Evolutionary conservation across 2,113 vertebrate genomes (phyloP).

Genomic region (Propithecus coquereli): DNA sequence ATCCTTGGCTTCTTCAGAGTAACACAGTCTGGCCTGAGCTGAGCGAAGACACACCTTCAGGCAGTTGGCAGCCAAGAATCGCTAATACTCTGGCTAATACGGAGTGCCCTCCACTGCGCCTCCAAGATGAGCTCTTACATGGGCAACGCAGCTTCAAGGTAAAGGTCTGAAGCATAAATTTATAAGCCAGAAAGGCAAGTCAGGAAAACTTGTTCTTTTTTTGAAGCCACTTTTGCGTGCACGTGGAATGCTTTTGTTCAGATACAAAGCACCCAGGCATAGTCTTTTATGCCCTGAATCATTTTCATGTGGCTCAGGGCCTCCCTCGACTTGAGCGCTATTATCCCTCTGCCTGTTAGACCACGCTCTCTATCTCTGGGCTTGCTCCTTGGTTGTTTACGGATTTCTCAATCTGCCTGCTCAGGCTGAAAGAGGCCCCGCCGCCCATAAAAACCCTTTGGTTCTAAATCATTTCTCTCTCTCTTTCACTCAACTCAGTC

Average conservation of each 20-base stretch:
- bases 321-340: neutral
- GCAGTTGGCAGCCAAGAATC: neutral
- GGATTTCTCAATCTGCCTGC: slow-evolving; percentile 58
- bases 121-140: neutral
- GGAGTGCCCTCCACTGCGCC: neutral
- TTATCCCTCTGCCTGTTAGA: slow-evolving; percentile 45
- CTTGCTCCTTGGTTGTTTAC: slow-evolving; percentile 55
- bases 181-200: slow-evolving; percentile 43
- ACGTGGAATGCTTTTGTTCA: slow-evolving; percentile 67
- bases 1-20: slow-evolving; percentile 25
- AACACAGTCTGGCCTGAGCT: neutral
- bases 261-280: slow-evolving; percentile 8
- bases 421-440: slow-evolving; percentile 42
- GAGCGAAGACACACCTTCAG: neutral
- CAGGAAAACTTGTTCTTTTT: slow-evolving; percentile 60
- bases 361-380: neutral
- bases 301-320: slow-evolving; percentile 60
- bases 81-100: neutral
- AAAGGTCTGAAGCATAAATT: slow-evolving; percentile 40
- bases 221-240: slow-evolving; percentile 41
- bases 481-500: neutral
- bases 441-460: slow-evolving; percentile 27
- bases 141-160: neutral
- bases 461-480: slow-evolving; percentile 41
- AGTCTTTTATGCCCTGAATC: slow-evolving; percentile 56